Conservation (phyloP, 2,113 vertebrate species). For the Deroptyus accipitrinus region DNA sequence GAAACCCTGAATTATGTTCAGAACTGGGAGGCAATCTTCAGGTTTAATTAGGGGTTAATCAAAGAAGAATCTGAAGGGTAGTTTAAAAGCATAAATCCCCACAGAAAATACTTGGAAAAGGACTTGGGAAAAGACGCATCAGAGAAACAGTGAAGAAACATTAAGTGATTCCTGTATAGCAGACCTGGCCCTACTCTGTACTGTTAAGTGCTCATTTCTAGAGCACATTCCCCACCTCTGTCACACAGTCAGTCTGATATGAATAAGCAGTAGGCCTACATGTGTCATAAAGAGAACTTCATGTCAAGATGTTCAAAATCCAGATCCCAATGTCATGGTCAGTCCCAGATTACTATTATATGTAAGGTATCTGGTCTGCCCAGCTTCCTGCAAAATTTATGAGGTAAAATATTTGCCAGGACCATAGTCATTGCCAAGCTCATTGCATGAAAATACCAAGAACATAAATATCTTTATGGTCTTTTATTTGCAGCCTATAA, state of each 20-base stretch:
- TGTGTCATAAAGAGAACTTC: not conserved
- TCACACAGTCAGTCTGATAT: not conserved
- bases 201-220: not conserved
- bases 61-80: not conserved
- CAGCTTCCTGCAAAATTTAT: not conserved
- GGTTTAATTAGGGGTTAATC: not conserved
- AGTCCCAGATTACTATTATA: not conserved
- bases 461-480: constrained; percentile 26
- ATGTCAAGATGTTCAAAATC: not conserved
- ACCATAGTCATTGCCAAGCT: not conserved
- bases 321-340: not conserved
- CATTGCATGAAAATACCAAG: not conserved
- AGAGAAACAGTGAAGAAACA: not conserved
- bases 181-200: not conserved
- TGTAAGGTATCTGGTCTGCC: not conserved
- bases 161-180: not conserved
- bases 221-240: not conserved
- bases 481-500: constrained; percentile 39
- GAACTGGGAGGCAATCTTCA: not conserved
- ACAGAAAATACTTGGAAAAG: not conserved
- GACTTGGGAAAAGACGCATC: not conserved
- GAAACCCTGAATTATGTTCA: not conserved
- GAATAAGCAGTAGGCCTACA: not conserved
- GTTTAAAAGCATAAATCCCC: not conserved
- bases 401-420: not conserved